phyloP scores from a whole-genome alignment of 2,113 vertebrate genomes.

The Gracilinanus agilis region DNA sequence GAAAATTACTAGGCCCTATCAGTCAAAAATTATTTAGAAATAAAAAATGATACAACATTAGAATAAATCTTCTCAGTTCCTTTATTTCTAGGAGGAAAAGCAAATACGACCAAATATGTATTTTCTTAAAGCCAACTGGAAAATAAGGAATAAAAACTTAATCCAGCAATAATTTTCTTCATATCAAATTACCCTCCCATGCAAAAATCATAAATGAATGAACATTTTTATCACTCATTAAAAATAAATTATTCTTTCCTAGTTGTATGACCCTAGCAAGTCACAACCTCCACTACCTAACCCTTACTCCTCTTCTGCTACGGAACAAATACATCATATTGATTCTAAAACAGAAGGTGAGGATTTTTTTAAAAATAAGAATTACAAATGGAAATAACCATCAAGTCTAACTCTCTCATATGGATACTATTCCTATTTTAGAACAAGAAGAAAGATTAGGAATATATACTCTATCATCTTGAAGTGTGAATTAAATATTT shows the following conservation, averaged over 20 bases:
- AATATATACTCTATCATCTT: background rate
- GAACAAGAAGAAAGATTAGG: background rate
- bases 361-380: background rate
- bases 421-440: background rate
- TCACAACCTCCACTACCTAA: no score
- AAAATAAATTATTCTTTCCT: constrained; percentile 12
- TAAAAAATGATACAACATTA: no score
- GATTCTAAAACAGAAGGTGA: no score
- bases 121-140: constrained; percentile 31
- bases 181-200: background rate
- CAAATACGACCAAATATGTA: constrained; percentile 5
- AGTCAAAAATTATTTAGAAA: no score
- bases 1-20: no score
- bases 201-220: constrained; percentile 46
- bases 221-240: background rate
- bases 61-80: background rate
- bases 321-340: no score
- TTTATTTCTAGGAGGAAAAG: background rate
- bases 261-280: no score
- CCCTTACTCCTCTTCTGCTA: no score
- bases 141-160: constrained; percentile 41
- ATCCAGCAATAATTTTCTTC: background rate
- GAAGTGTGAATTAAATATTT: background rate
- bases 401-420: background rate
- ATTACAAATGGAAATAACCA: background rate